phyloP scores from a whole-genome alignment of 2,888 invertebrate genomes.

The Digitonthophagus gazella region DNA sequence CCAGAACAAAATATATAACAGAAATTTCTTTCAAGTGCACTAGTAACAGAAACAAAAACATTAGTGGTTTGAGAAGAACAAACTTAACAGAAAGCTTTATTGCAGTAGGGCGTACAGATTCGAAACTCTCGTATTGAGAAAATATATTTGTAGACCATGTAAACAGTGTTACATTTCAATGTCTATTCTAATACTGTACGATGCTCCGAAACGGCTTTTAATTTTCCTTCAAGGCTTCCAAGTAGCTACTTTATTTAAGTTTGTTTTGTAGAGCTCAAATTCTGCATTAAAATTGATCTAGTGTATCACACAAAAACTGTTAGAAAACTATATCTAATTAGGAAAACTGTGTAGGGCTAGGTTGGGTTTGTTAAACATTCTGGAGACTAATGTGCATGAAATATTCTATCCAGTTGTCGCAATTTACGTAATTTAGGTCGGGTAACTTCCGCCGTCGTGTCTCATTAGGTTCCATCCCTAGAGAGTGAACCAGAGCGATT shows the following conservation, averaged over 20 bases:
- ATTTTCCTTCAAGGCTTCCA: too few species aligned
- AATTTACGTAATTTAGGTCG: background rate
- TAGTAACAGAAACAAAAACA: too few species aligned
- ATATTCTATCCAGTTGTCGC: background rate
- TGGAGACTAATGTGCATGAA: too few species aligned
- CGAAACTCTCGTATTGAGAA: background rate
- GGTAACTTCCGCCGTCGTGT: background rate
- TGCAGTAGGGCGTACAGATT: background rate
- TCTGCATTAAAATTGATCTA: too few species aligned
- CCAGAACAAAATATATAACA: too few species aligned
- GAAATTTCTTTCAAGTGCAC: too few species aligned
- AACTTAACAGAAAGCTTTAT: too few species aligned
- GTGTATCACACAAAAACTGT: background rate
- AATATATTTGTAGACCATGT: background rate
- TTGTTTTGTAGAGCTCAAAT: too few species aligned
- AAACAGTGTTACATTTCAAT: background rate
- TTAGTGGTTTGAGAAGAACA: background rate
- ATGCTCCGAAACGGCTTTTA: background rate
- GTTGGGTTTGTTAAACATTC: too few species aligned
- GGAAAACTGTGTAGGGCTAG: too few species aligned
- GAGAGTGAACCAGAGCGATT: background rate
- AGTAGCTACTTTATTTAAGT: too few species aligned
- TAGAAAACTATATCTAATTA: background rate
- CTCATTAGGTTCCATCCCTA: background rate
- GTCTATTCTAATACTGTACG: background rate